These are phyloP conservation scores for Syngnathus scovelli DNA, from an alignment of 2,113 vertebrate species.

Conservation along the genomic window DNA sequence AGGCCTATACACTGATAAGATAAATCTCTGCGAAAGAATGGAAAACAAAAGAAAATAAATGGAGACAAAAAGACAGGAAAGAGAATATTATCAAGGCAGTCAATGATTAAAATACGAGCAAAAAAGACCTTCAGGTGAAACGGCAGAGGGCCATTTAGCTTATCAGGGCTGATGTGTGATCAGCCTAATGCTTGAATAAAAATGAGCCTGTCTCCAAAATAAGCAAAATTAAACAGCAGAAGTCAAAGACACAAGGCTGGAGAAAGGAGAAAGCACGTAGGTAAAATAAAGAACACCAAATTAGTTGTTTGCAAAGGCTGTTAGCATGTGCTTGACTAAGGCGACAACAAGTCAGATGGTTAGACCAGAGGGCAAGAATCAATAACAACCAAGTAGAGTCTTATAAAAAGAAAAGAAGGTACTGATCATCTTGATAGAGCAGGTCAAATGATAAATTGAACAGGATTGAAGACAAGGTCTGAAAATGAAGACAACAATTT, in stretches of 20 bases:
- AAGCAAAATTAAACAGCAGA: slow-evolving; percentile 36
- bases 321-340: slow-evolving; percentile 34
- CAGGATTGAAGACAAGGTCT: background rate
- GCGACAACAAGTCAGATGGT: slow-evolving; percentile 31
- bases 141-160: slow-evolving; percentile 61
- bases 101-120: slow-evolving; percentile 43
- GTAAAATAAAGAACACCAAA: slow-evolving; percentile 52
- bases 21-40: slow-evolving; percentile 26
- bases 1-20: slow-evolving; percentile 42
- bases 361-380: background rate
- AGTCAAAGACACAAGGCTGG: slow-evolving; percentile 33
- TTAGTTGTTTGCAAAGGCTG: slow-evolving; percentile 34
- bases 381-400: background rate
- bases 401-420: background rate
- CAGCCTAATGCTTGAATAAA: slow-evolving; percentile 55
- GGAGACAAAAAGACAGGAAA: slow-evolving; percentile 16
- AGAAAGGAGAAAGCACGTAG: slow-evolving; percentile 31
- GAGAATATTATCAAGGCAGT: slow-evolving; percentile 38
- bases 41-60: slow-evolving; percentile 43
- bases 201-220: slow-evolving; percentile 56
- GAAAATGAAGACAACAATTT: background rate
- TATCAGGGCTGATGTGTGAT: slow-evolving; percentile 58
- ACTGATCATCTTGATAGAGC: slow-evolving; percentile 1
- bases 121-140: slow-evolving; percentile 47
- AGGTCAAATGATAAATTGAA: background rate